Conservation (phyloP, 2,888 invertebrate species). For the Acheta domesticus region DNA sequence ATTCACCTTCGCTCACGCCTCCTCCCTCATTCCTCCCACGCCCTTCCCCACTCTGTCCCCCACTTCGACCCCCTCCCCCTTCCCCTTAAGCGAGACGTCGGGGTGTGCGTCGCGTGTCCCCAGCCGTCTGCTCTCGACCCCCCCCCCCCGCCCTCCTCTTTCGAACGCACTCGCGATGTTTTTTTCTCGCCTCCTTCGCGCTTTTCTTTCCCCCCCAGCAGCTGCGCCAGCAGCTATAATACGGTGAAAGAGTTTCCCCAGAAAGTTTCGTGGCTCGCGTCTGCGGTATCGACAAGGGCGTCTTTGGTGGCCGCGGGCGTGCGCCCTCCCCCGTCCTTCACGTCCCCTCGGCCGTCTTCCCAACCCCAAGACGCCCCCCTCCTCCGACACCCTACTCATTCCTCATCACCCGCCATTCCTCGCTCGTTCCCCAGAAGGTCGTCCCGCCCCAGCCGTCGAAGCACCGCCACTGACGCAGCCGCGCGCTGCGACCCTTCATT, state of each 20-base stretch:
- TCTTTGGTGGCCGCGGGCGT: not conserved
- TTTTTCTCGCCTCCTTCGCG: constrained; percentile 7
- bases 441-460: too few species aligned
- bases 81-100: not conserved
- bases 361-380: not conserved
- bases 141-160: not conserved
- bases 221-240: constrained; percentile 10
- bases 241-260: constrained; percentile 1
- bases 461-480: too few species aligned
- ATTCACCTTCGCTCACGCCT: too few species aligned
- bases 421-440: too few species aligned
- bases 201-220: constrained; percentile 3
- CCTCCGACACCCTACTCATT: not conserved
- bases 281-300: constrained; percentile 2
- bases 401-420: too few species aligned
- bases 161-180: not conserved
- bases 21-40: not conserved
- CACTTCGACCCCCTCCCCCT: not conserved
- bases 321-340: not conserved
- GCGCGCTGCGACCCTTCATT: not conserved
- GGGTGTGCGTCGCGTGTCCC: not conserved
- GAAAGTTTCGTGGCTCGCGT: constrained; percentile 1
- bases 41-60: not conserved
- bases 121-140: not conserved
- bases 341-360: not conserved